A percentile compares a stretch with the other conserved stretches of the same genome.
These are phyloP conservation scores for Neogale vison DNA, from an alignment of 2,113 vertebrate genomes.

Conservation along the genomic window DNA sequence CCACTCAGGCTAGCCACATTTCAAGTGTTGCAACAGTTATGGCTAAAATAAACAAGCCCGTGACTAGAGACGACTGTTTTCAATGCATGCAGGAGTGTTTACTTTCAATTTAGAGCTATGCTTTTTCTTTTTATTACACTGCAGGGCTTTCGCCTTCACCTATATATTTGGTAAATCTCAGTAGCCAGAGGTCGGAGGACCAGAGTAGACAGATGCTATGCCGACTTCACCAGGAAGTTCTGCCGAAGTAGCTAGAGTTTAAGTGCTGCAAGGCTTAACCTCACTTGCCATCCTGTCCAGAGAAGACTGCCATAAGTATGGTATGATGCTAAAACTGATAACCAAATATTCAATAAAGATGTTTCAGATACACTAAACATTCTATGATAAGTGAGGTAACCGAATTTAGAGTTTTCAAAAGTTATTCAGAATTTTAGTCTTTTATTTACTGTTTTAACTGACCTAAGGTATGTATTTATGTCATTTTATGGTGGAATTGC, in stretches of 20 bases:
- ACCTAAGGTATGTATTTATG: neutral
- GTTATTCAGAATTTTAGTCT: neutral
- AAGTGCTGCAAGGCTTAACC: neutral
- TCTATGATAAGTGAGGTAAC: neutral
- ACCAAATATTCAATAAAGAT: neutral
- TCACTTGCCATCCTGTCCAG: neutral
- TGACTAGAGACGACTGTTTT: neutral
- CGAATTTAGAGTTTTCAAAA: neutral
- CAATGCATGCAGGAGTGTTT: neutral
- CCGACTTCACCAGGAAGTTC: neutral
- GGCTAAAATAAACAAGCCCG: neutral
- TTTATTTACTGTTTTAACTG: neutral
- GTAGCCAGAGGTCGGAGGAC: neutral
- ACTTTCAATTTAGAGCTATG: neutral
- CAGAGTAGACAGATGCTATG: neutral
- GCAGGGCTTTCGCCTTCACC: neutral
- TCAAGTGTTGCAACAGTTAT: neutral
- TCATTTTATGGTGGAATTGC: neutral
- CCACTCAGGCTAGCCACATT: neutral
- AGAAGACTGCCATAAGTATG: neutral
- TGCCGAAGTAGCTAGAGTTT: neutral
- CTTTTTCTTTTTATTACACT: neutral
- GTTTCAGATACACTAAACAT: neutral
- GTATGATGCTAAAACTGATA: neutral
- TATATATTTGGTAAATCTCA: neutral